Conservation (phyloP, 37 sponge, comb jelly and placozoan species). For the Amphimedon queenslandica region DNA sequence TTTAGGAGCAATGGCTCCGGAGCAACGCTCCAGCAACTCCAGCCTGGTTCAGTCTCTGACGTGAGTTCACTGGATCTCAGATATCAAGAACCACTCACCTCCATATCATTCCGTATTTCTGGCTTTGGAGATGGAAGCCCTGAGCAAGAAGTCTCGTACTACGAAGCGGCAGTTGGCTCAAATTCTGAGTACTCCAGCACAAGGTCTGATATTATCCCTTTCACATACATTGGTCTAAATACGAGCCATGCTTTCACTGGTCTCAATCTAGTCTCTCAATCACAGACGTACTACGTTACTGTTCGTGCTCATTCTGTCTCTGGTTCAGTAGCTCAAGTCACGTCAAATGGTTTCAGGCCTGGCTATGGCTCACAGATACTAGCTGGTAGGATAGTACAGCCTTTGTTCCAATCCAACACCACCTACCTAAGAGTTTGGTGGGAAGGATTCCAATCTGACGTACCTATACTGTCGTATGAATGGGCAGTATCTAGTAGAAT, state of each 20-base stretch:
- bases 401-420: slow-evolving; percentile 42
- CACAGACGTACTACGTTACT: slow-evolving; percentile 65
- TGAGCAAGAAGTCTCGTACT: slow-evolving; percentile 61
- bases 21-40: slow-evolving; percentile 45
- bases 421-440: slow-evolving; percentile 44
- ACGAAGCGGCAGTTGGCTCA: slow-evolving; percentile 73
- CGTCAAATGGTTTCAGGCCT: slow-evolving; percentile 72
- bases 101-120: slow-evolving; percentile 55
- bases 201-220: slow-evolving; percentile 64
- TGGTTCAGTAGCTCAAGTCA: slow-evolving; percentile 51
- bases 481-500: slow-evolving; percentile 49
- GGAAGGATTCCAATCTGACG: slow-evolving; percentile 64
- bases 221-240: slow-evolving; percentile 48
- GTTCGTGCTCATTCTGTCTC: slow-evolving; percentile 74
- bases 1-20: slow-evolving; percentile 48
- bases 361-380: slow-evolving; percentile 33
- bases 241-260: slow-evolving; percentile 34
- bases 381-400: slow-evolving; percentile 43
- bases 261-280: slow-evolving; percentile 52
- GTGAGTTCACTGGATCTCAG: slow-evolving; percentile 54
- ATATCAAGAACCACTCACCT: slow-evolving; percentile 55
- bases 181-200: slow-evolving; percentile 56
- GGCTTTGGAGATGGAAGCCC: slow-evolving; percentile 62
- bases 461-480: slow-evolving; percentile 69
- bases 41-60: slow-evolving; percentile 59